Conservation (phyloP, 35 echinoderm and acorn worm genomes). For the Amphiura filiformis region DNA sequence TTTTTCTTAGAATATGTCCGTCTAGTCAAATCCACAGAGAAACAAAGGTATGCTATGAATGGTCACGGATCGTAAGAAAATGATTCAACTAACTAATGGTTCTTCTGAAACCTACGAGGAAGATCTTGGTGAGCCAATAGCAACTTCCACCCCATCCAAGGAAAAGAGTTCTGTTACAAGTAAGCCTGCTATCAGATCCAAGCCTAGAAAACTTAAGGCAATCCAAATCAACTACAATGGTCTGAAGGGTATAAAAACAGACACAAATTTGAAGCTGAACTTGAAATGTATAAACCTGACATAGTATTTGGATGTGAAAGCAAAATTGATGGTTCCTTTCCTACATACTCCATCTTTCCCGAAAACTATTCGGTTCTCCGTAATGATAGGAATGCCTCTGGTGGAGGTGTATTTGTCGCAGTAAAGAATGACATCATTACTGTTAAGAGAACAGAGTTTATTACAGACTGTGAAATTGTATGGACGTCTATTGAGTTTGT, state of each 20-base stretch:
- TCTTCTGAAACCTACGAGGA: background rate
- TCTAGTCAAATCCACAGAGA: too few species aligned
- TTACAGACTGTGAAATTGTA: conserved; percentile 13
- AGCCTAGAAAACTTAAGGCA: background rate
- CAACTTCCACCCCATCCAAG: conserved; percentile 9
- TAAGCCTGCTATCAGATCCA: background rate
- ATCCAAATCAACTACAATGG: conserved; percentile 10
- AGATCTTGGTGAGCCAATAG: background rate
- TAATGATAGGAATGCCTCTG: conserved; percentile 28
- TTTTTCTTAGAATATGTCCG: too few species aligned
- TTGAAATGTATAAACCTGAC: conserved; percentile 45
- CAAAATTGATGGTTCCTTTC: conserved; percentile 23
- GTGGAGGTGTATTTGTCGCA: conserved; percentile 56
- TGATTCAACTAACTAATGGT: too few species aligned
- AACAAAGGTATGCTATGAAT: too few species aligned
- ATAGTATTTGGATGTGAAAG: conserved; percentile 52
- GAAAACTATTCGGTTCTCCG: conserved; percentile 34
- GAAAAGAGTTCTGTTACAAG: too few species aligned
- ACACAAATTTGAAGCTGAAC: background rate
- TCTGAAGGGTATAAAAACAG: background rate
- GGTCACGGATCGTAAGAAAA: too few species aligned
- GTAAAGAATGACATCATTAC: conserved; percentile 24
- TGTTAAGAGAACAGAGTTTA: conserved; percentile 1
- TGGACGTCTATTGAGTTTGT: conserved; percentile 24
- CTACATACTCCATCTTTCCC: conserved; percentile 34